Evolutionary conservation across 2,113 vertebrate species (phyloP).

Genomic region (Cariama cristata): DNA sequence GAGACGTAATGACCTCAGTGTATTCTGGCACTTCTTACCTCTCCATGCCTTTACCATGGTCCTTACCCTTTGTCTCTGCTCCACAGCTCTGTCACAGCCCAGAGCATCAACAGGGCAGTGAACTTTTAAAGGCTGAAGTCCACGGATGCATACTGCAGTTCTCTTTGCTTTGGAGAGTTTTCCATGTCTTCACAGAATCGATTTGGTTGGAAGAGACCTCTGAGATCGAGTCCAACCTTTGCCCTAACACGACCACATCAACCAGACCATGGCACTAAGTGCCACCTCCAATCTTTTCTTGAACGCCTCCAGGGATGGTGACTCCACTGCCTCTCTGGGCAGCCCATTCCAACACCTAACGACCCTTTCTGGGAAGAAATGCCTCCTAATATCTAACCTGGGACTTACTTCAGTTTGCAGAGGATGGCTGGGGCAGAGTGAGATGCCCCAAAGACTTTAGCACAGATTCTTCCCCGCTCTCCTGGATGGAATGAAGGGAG

Average conservation of each 20-base stretch:
- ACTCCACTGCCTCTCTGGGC: too few relatives aligned
- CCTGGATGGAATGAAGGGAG: not conserved
- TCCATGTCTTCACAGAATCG: not conserved
- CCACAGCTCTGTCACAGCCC: not conserved
- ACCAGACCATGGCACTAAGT: too few relatives aligned
- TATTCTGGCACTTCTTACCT: not conserved
- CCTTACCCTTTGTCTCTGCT: not conserved
- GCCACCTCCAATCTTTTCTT: too few relatives aligned
- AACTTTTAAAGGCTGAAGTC: not conserved
- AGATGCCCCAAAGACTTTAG: not conserved
- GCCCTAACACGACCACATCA: too few relatives aligned
- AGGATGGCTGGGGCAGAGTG: not conserved
- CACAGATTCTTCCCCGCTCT: not conserved
- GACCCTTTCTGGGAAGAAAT: too few relatives aligned
- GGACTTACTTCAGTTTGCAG: not conserved
- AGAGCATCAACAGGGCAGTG: not conserved
- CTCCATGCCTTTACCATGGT: rapidly evolving
- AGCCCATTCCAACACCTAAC: too few relatives aligned
- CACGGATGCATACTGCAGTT: rapidly evolving
- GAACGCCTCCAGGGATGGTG: too few relatives aligned
- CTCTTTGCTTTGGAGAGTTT: not conserved
- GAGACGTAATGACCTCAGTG: too few relatives aligned
- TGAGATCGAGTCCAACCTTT: too few relatives aligned
- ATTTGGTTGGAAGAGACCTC: too few relatives aligned
- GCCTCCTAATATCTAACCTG: too few relatives aligned